Evolutionary conservation across 1,140 invertebrate species (phyloP), one percentile per base, ranked within the genome.

Genomic region (Drusus annulatus): DNA sequence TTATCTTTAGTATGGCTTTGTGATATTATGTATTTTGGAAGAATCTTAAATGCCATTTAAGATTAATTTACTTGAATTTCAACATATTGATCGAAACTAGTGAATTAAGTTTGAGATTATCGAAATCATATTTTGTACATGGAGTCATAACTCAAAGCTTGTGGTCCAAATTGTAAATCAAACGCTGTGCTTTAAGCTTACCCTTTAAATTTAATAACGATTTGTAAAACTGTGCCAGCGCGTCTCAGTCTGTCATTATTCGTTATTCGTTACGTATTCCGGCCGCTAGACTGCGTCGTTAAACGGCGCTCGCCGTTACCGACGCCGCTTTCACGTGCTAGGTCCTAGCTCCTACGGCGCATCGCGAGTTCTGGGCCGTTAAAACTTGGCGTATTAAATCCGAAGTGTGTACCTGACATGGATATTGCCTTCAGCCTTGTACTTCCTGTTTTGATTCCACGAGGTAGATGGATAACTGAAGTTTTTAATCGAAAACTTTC

Each of bases 301-400:
- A 83, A 83, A 77, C 78, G 76, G 31, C 73, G 60, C 31, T 69
- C 68, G 68, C 68, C 68, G 68, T 71, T 78, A 63, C 62, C 60
- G 63, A 68, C 76, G 76, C 63, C 62, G 69, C 80, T 74, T 73
- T 77, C 77, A 79, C 58, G 60, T 76, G 60, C 52, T 75, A 31
- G 19, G 21, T 58, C 76, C 36, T 45, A 45, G 36, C 36, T 45
- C 36, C 36, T 45, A 51, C 78, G 76, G 68, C 36, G 31, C 19
- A 58, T n/a, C 54, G 68, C 52, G 8, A 45, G 31, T 78, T 45
- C 51, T 54, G 63, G 68, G 31, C 71, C 82, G 79, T 83, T 81
- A 80, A 80, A 83, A 83, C 82, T 83, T 80, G 76, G 76, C 82
- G 79, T 78, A 83, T 83, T 83, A 83, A 83, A 83, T 71, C 60